Evolutionary conservation across 2,113 vertebrate genomes (phyloP), one percentile per base, ranked within the genome.

Genomic region (Acanthisitta chloris): DNA sequence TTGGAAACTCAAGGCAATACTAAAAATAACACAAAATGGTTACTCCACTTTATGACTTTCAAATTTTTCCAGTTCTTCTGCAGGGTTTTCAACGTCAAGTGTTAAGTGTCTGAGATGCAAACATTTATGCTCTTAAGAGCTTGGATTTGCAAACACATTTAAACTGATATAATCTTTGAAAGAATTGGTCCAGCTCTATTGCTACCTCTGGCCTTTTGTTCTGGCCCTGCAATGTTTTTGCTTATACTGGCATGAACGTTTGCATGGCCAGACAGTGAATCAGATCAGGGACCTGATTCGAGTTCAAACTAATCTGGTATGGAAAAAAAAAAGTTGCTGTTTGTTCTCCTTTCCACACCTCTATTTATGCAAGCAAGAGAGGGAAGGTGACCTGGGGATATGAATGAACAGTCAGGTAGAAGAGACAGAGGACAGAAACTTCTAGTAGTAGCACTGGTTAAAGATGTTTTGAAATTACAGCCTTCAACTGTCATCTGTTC

Each of bases 261-360:
- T 95, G 79, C 90, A 38, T 95, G 90, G 86, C 59, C 82, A 96
- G 95, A 92, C 92, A 95, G 71, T 95, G 96, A 97, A 97, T 97
- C 94, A 93, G 92, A 96, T 95, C 94, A 90, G 62, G 66, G 90
- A 92, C 46, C 76, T 93, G 54, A 90, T 93, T 92, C 1, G 33
- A 80, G 66, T 69, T 85, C 79, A 94, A 97, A 90, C 54, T 82
- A 83, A 93, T 90, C 74, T 2, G 31, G 16, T 79, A 48, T 20
- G 19, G 36, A 7, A 19, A 4, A 3, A 70, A 71, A 89, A 69
- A 34, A 26, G 38, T 46, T 79, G 45, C 25, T 95, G 7, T 94
- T 94, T 90, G 67, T 88, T 96, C 71, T 93, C 42, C 49, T 92
- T 93, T 86, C 66, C 90, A 90, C 90, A 90, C 79, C 67, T 67